Evolutionary conservation across 2,113 vertebrate species (phyloP), one percentile per base, ranked within the genome.

Genomic region (Pogona vitticeps): DNA sequence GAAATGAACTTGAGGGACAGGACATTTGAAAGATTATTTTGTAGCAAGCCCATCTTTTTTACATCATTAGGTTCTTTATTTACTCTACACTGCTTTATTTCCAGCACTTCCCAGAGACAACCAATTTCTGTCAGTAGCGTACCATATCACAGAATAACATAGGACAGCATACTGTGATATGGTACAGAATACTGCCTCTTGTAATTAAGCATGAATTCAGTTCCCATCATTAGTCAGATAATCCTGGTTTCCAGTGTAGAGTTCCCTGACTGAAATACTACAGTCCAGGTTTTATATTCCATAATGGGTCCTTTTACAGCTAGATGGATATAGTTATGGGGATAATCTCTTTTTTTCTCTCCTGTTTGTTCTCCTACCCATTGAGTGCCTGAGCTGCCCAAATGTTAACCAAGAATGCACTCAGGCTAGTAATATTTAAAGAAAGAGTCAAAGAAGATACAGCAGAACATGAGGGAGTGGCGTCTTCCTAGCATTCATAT

Each of bases 401-500:
- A 28, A 52, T 52, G 17, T 85, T 31, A 56, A 26, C 21, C n/a
- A n/a, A n/a, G 46, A 82, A 38, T 10, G 0, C 2, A 13, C 5
- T 52, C 9, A 56, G 31, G 20, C 26, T 28, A 5, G 9, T n/a
- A 58, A 52, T 18, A 23, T n/a, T 58, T 65, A 67, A 21, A 72
- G 46, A 31, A 79, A 72, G 0, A 33, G 67, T 26, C 65, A 71
- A 42, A 68, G 80, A 89, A 82, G 71, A 31, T 33, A 10, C 61
- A 81, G 42, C 5, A 1, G 40, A 68, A 28, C 38, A 84, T 88
- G 80, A 78, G 83, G 13, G 6, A 0, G 0, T 73, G 89, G 42
- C 31, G 80, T 38, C 20, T 75, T 81, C 15, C 28, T 80, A 14
- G 26, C 38, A 77, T 58, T 91, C 67, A 84, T 56, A 79, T 18